Base-by-base conservation (phyloP, 1,140 invertebrate genomes). In the Asobara japonica region DNA sequence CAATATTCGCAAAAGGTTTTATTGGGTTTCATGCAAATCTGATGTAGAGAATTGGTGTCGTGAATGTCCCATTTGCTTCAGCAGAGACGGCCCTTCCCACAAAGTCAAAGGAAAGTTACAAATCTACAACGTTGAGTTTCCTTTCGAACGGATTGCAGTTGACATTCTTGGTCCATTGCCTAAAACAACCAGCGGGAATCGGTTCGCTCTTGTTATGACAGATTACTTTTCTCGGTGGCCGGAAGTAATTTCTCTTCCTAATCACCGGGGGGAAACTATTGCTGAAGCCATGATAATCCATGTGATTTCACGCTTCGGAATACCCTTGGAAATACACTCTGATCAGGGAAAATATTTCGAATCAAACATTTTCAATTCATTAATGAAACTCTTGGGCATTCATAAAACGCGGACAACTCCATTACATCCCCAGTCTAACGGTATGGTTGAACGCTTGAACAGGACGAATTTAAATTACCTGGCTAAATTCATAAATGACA, bases 281-380 rank as follows among this genome's bases (percentile, higher is more conserved):
- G 72, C 75, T 10, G 56, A 78, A 69, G 41, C 70, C 30, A n/a
- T 76, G 4, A 0, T 78, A 0, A n/a, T n/a, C n/a, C n/a, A n/a
- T n/a, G n/a, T n/a, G n/a, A n/a, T n/a, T n/a, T n/a, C n/a, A n/a
- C n/a, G n/a, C n/a, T n/a, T n/a, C n/a, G n/a, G n/a, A n/a, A n/a
- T n/a, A n/a, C n/a, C n/a, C n/a, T n/a, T n/a, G n/a, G n/a, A n/a
- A n/a, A n/a, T n/a, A n/a, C n/a, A n/a, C n/a, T n/a, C n/a, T n/a
- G n/a, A n/a, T n/a, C 79, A 81, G 76, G 79, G 80, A 1, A 45
- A 74, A 33, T 81, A 88, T 72, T 88, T 86, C 66, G 80, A 84
- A 64, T 78, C 76, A 5, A 10, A 74, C 0, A 16, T 87, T 1
- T 87, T 86, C 60, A 69, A 74, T 10, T n/a, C 75, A 25, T 48